These are phyloP conservation scores for Caracal caracal DNA, from an alignment of 2,113 vertebrate genomes.

Conservation along the genomic window DNA sequence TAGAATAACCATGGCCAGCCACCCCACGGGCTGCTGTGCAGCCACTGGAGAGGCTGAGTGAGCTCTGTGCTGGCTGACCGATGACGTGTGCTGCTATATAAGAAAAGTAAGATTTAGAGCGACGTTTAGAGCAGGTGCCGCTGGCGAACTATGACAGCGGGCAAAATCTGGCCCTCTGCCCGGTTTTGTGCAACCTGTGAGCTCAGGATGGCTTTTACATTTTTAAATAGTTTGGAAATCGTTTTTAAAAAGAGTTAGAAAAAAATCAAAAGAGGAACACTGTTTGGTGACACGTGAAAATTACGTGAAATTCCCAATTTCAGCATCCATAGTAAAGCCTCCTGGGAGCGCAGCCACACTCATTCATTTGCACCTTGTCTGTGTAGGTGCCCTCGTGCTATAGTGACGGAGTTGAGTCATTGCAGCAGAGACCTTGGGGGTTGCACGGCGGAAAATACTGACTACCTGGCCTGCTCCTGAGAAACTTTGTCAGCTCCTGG, in stretches of 20 bases:
- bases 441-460: background rate
- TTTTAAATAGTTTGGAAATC: background rate
- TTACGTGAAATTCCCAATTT: background rate
- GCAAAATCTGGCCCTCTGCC: background rate
- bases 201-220: background rate
- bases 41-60: background rate
- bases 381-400: background rate
- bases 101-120: background rate
- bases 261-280: background rate
- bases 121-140: background rate
- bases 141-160: rapidly evolving
- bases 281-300: background rate
- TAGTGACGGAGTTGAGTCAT: rapidly evolving
- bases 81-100: background rate
- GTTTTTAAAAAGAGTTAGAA: background rate
- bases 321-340: background rate
- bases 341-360: rapidly evolving
- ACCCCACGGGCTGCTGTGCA: rapidly evolving
- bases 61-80: background rate
- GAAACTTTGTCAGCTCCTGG: background rate
- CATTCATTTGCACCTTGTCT: rapidly evolving
- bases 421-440: rapidly evolving
- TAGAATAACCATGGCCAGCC: background rate
- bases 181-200: background rate
- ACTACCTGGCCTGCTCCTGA: background rate